Conservation (phyloP, 2,888 invertebrate species). For the Melanophora roralis region DNA sequence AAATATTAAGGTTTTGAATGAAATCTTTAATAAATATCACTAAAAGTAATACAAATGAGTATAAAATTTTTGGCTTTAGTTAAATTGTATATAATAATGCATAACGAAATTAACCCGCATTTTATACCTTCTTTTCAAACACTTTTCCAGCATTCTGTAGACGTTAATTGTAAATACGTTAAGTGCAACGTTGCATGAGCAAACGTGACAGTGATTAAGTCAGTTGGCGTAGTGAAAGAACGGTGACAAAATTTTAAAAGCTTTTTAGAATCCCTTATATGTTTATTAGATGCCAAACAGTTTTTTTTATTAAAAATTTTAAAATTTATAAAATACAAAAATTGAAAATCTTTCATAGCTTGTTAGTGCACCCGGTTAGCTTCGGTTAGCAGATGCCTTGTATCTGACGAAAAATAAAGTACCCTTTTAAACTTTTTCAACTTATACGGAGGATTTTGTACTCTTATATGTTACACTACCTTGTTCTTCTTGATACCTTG, state of each 20-base stretch:
- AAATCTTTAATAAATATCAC: constrained; percentile 22
- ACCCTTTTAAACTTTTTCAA: too few relatives aligned
- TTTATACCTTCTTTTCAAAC: constrained; percentile 6
- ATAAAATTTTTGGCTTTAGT: neutral
- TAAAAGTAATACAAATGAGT: neutral
- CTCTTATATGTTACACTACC: too few relatives aligned
- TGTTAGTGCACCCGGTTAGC: too few relatives aligned
- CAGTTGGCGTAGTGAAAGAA: neutral
- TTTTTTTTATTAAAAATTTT: too few relatives aligned
- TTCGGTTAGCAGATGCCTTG: too few relatives aligned
- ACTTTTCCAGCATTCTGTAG: constrained; percentile 25
- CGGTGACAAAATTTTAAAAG: constrained; percentile 29
- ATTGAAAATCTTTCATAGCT: too few relatives aligned
- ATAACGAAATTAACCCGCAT: constrained; percentile 38
- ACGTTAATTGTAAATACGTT: too few relatives aligned
- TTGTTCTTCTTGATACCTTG: too few relatives aligned
- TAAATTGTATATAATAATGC: constrained; percentile 36
- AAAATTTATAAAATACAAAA: too few relatives aligned
- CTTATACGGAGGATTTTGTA: too few relatives aligned
- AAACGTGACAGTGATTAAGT: neutral
- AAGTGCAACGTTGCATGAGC: neutral
- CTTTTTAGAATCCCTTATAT: neutral
- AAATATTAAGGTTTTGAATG: constrained; percentile 11
- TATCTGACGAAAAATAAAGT: too few relatives aligned
- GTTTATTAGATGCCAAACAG: neutral